Conservation (phyloP, 2,113 vertebrate species). For the Seriola quinqueradiata region DNA sequence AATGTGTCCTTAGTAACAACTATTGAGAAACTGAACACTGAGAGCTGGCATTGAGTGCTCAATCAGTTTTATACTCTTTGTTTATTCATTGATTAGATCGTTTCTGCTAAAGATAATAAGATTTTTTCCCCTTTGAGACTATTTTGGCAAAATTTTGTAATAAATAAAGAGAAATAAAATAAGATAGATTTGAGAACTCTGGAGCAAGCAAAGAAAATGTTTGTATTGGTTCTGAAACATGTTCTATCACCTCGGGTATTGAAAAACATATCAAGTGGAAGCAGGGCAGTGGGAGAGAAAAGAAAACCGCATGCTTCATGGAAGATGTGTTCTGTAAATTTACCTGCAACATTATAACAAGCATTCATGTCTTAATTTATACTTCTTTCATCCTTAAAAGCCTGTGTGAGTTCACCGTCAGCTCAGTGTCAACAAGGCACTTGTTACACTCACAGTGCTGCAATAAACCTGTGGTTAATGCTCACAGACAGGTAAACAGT, state of each 20-base stretch:
- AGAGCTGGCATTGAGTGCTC: background rate
- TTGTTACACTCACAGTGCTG: slow-evolving; percentile 3
- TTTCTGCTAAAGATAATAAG: background rate
- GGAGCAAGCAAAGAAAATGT: background rate
- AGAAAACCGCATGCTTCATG: background rate
- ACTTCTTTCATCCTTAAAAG: slow-evolving; percentile 14
- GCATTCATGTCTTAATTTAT: background rate
- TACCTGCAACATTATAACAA: background rate
- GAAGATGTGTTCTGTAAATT: background rate
- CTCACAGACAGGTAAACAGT: slow-evolving; percentile 11
- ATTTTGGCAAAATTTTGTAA: background rate
- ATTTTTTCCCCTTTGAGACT: background rate
- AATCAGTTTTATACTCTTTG: background rate
- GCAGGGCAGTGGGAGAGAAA: background rate
- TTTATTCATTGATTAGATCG: background rate
- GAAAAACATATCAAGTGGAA: background rate
- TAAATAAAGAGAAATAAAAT: background rate
- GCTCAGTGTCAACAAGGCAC: slow-evolving; percentile 37
- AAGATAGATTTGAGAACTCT: background rate
- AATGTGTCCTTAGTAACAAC: background rate
- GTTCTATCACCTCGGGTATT: background rate
- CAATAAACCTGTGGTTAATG: slow-evolving; percentile 19
- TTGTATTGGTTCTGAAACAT: background rate
- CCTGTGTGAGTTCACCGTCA: slow-evolving; percentile 19
- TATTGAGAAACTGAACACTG: background rate